phyloP scores from a whole-genome alignment of 2,113 vertebrate species.

The Cephalopterus ornatus region DNA sequence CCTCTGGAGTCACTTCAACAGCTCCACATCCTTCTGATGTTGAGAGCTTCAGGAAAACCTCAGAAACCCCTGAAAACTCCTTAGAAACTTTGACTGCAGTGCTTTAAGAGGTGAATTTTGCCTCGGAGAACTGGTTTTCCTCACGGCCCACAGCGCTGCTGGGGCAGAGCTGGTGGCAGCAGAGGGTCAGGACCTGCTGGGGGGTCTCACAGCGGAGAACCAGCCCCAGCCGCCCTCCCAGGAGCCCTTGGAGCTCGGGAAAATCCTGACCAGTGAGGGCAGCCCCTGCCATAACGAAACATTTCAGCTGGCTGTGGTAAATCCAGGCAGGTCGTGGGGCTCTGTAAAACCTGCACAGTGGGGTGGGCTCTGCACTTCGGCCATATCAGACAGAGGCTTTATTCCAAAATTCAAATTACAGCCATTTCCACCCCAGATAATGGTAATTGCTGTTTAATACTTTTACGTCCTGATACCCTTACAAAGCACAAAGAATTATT shows the following conservation, averaged over 20 bases:
- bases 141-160: fast-evolving
- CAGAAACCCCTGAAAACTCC: not conserved
- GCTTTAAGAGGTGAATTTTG: not conserved
- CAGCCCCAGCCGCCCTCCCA: not conserved
- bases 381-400: not conserved
- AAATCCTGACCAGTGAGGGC: not conserved
- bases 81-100: not conserved
- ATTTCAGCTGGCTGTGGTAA: not conserved
- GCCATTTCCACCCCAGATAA: constrained; percentile 15
- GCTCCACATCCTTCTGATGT: not conserved
- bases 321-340: fast-evolving
- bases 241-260: not conserved
- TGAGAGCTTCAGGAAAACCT: not conserved
- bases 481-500: constrained; percentile 20
- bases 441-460: constrained; percentile 26
- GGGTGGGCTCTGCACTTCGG: not conserved
- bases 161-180: not conserved
- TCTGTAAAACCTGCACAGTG: not conserved
- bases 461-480: constrained; percentile 1
- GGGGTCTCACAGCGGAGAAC: fast-evolving
- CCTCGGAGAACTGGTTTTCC: not conserved
- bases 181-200: not conserved
- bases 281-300: not conserved
- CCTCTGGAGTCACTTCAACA: not conserved
- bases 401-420: constrained; percentile 26